A percentile compares a stretch with the other conserved stretches of the same genome.
Evolutionary conservation across 2,797 vertebrate genomes (phyloP).

Genomic region (Lithobates sylvaticus): DNA sequence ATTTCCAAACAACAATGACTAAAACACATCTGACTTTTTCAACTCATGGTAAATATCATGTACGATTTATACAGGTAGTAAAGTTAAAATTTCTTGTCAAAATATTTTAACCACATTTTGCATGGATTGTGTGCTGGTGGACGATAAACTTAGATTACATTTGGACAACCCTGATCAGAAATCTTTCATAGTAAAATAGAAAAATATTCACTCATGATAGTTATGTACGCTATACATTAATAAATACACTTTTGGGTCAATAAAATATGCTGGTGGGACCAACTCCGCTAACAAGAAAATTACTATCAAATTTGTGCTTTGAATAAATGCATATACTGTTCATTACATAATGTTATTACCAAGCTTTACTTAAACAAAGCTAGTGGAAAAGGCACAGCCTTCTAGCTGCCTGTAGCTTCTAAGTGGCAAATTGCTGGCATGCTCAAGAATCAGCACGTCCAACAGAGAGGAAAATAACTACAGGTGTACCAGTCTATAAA

Average conservation of each 20-base stretch:
- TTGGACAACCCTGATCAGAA: slow-evolving; percentile 74
- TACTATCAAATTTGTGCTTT: slow-evolving; percentile 68
- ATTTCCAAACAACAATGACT: background rate
- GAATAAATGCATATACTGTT: background rate
- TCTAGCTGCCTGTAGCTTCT: background rate
- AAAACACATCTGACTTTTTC: background rate
- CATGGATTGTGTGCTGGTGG: slow-evolving; percentile 8
- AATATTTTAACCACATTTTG: background rate
- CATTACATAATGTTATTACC: background rate
- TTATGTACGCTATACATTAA: slow-evolving; percentile 22
- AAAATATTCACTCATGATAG: slow-evolving; percentile 36
- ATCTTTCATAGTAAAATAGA: slow-evolving; percentile 29
- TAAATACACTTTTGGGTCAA: slow-evolving; percentile 17
- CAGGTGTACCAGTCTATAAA: background rate
- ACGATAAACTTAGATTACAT: slow-evolving; percentile 63
- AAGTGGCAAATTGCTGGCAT: background rate
- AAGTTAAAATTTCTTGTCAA: background rate
- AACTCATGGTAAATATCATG: slow-evolving; percentile 10
- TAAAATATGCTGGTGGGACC: slow-evolving; percentile 33
- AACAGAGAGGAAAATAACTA: background rate
- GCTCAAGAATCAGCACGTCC: background rate
- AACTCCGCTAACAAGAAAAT: background rate
- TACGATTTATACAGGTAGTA: background rate
- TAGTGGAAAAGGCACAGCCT: slow-evolving; percentile 8
- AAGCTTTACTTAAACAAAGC: background rate